Evolutionary conservation across 2,797 vertebrate species (phyloP).

Genomic region (Neosilurus hyrtlii): DNA sequence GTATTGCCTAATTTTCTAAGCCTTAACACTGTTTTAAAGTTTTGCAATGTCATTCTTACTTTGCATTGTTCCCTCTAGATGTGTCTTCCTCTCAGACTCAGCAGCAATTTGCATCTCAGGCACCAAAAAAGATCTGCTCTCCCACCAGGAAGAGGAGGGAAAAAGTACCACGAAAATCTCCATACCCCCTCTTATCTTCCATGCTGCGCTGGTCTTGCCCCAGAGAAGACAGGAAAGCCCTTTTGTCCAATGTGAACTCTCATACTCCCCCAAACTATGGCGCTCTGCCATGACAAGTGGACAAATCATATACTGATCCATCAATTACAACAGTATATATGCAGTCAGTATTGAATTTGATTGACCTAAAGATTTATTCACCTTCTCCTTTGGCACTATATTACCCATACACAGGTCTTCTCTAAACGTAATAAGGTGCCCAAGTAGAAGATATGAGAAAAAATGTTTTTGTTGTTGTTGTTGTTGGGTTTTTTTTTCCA

Average conservation of each 20-base stretch:
- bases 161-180: constrained; percentile 79
- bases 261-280: constrained; percentile 81
- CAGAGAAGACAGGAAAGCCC: constrained; percentile 91
- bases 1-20: not conserved
- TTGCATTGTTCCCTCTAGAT: constrained; percentile 67
- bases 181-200: constrained; percentile 87
- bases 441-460: constrained; percentile 34
- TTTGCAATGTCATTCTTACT: constrained; percentile 9
- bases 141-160: constrained; percentile 90
- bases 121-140: constrained; percentile 87
- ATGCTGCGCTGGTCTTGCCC: constrained; percentile 86
- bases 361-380: constrained; percentile 46
- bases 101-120: constrained; percentile 89
- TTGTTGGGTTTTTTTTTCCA: not conserved
- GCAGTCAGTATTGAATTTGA: constrained; percentile 52
- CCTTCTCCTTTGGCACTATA: constrained; percentile 48
- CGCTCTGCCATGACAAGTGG: constrained; percentile 81
- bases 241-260: constrained; percentile 90
- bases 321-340: constrained; percentile 33
- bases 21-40: not conserved
- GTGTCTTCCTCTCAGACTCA: constrained; percentile 96
- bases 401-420: constrained; percentile 42
- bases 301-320: constrained; percentile 35
- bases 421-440: constrained; percentile 46
- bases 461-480: not conserved